Conservation (phyloP, 2,888 invertebrate genomes). For the Ophraella communa region DNA sequence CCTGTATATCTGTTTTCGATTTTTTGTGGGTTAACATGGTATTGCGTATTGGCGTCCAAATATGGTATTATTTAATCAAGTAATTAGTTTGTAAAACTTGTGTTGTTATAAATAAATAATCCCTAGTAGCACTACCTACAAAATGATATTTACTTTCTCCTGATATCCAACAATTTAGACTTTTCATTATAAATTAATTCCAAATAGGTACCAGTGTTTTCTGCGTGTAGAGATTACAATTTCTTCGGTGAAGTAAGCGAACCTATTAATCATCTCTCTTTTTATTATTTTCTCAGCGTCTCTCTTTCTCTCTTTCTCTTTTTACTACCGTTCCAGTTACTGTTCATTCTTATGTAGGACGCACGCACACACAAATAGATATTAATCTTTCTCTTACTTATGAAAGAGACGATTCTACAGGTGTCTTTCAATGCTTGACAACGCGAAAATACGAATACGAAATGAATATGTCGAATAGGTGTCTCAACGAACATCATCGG, state of each 20-base stretch:
- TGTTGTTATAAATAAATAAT: no score
- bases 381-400: constrained; percentile 8
- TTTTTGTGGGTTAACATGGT: no score
- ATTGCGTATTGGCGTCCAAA: no score
- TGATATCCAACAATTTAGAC: no score
- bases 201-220: no score
- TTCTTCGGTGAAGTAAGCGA: not conserved
- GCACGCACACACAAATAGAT: constrained; percentile 3
- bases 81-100: no score
- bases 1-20: no score
- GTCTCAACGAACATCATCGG: not conserved
- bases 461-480: not conserved
- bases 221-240: not conserved
- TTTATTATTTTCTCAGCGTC: not conserved
- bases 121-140: no score
- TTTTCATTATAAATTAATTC: no score
- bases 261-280: not conserved
- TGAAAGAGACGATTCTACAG: constrained; percentile 6
- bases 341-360: constrained; percentile 12
- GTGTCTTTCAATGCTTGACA: constrained; percentile 7
- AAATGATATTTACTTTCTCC: no score
- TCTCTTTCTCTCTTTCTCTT: not conserved
- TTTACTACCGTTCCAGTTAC: constrained; percentile 7
- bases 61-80: no score
- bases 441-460: not conserved